Conservation (phyloP, 2,797 vertebrate genomes). For the Catostomus latipinnis region DNA sequence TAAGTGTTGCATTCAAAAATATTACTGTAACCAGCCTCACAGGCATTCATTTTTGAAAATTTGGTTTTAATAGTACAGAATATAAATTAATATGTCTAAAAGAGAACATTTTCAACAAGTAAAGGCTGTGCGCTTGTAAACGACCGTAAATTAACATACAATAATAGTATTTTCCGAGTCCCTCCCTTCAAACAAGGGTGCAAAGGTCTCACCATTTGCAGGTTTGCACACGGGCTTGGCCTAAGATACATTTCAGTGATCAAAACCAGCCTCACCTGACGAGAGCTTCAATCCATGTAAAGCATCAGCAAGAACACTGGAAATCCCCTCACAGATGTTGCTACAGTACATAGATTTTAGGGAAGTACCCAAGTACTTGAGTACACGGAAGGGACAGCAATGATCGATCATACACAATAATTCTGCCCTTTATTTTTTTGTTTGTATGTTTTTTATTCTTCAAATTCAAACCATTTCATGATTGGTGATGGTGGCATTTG, state of each 20-base stretch:
- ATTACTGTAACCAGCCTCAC: too few relatives aligned
- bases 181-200: constrained; percentile 27
- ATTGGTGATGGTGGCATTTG: not conserved
- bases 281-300: not conserved
- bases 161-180: not conserved
- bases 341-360: not conserved
- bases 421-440: not conserved
- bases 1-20: too few relatives aligned
- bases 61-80: not conserved
- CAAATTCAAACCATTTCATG: too few relatives aligned
- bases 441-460: too few relatives aligned
- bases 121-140: not conserved
- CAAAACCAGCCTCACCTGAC: not conserved
- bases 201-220: constrained; percentile 34
- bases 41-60: too few relatives aligned
- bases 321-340: constrained; percentile 4
- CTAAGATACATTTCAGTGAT: constrained; percentile 3
- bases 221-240: constrained; percentile 3
- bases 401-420: too few relatives aligned
- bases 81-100: not conserved
- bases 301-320: constrained; percentile 8
- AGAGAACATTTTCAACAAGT: not conserved
- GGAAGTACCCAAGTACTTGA: too few relatives aligned
- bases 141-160: constrained; percentile 9
- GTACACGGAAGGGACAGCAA: too few relatives aligned